These are phyloP conservation scores for Belgica antarctica DNA, from an alignment of 2,888 invertebrate genomes.

Conservation along the genomic window DNA sequence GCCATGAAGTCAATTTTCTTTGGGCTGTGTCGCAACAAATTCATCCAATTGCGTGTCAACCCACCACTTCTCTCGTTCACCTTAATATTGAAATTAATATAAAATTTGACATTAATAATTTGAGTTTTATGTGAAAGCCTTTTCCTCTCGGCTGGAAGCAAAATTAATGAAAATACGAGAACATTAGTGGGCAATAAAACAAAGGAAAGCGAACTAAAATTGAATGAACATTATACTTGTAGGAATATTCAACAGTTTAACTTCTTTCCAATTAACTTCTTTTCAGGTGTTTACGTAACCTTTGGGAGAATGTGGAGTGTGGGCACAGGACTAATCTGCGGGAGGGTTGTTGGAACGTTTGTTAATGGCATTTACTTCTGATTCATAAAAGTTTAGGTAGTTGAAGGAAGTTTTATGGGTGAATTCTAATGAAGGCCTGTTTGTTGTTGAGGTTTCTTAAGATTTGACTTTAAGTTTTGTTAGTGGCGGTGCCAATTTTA, in stretches of 20 bases:
- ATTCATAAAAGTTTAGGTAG: too few relatives aligned
- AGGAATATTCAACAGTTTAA: conserved; percentile 40
- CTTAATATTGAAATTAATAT: conserved; percentile 40
- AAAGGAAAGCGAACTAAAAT: conserved; percentile 32
- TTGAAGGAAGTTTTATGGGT: too few relatives aligned
- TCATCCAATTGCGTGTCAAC: conserved; percentile 30
- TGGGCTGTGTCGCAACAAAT: background rate
- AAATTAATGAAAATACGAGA: conserved; percentile 34
- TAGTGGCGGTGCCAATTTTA: too few relatives aligned
- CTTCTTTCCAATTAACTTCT: conserved; percentile 16
- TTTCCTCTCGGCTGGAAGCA: background rate
- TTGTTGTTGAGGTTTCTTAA: too few relatives aligned
- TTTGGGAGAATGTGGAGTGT: too few relatives aligned
- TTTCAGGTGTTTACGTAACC: too few relatives aligned
- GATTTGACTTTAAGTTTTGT: too few relatives aligned
- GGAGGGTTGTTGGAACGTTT: too few relatives aligned
- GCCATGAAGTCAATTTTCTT: background rate
- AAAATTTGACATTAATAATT: conserved; percentile 43
- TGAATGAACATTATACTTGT: conserved; percentile 38
- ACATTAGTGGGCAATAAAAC: conserved; percentile 22
- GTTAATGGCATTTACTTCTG: too few relatives aligned
- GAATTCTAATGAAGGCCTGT: too few relatives aligned
- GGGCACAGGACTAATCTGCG: too few relatives aligned
- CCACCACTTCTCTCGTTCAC: conserved; percentile 18
- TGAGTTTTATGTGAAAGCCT: conserved; percentile 36